Evolutionary conservation across 2,113 vertebrate species (phyloP).

Genomic region (Ellobius talpinus): DNA sequence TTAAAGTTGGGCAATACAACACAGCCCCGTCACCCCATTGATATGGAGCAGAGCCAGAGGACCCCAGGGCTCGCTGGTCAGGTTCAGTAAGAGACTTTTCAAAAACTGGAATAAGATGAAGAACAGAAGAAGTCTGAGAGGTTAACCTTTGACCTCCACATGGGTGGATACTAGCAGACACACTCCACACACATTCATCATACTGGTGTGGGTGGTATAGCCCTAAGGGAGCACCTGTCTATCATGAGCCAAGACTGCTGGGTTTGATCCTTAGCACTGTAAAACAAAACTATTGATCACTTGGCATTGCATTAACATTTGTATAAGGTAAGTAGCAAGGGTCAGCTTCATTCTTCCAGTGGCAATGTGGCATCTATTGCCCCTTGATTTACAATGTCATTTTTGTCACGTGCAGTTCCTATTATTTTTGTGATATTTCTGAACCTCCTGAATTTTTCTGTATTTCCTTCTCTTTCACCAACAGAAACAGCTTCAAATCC

Average conservation of each 20-base stretch:
- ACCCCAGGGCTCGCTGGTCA: not conserved
- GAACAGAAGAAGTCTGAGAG: not conserved
- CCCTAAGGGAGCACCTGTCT: not conserved
- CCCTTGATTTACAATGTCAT: not conserved
- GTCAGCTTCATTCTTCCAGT: not conserved
- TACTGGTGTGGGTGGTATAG: too few species aligned
- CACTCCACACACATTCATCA: not conserved
- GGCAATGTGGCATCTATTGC: not conserved
- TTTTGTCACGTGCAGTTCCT: not conserved
- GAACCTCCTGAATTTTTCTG: not conserved
- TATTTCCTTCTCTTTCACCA: not conserved
- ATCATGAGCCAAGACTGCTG: not conserved
- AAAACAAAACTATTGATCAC: not conserved
- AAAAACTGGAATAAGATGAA: not conserved
- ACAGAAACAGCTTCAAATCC: not conserved
- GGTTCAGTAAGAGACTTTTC: not conserved
- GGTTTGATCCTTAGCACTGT: not conserved
- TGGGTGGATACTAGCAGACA: not conserved
- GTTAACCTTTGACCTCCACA: not conserved
- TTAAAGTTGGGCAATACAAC: not conserved
- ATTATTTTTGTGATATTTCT: not conserved
- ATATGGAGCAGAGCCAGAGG: not conserved
- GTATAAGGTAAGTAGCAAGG: not conserved
- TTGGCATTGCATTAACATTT: not conserved
- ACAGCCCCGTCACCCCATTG: not conserved